Evolutionary conservation across 2,113 vertebrate genomes (phyloP).

Genomic region (Ceyx melanurus): DNA sequence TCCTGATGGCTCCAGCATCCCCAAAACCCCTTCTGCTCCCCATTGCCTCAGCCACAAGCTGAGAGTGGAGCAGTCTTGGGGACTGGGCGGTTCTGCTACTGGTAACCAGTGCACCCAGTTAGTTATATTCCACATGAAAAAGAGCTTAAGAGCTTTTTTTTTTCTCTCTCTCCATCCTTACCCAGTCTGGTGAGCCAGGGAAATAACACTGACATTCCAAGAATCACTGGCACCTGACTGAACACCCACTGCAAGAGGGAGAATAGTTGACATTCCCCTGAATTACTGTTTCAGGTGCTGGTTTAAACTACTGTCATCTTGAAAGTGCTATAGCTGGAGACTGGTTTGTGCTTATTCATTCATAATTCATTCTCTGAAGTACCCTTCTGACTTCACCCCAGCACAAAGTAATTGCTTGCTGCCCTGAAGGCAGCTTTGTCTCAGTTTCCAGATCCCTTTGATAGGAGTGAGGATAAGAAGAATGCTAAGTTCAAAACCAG

Average conservation of each 20-base stretch:
- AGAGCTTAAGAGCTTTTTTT: background rate
- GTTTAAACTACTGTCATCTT: background rate
- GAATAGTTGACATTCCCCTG: background rate
- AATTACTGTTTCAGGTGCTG: conserved; percentile 13
- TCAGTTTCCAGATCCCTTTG: background rate
- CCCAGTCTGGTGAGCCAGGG: background rate
- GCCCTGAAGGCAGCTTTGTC: conserved; percentile 15
- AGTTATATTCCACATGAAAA: background rate
- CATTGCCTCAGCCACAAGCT: background rate
- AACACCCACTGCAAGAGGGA: background rate
- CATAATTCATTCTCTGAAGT: background rate
- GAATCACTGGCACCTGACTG: background rate
- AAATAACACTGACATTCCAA: conserved; percentile 20
- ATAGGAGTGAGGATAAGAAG: background rate
- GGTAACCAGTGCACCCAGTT: background rate
- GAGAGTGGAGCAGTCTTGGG: background rate
- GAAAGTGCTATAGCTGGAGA: background rate
- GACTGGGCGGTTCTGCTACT: background rate
- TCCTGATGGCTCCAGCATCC: background rate
- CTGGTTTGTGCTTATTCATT: background rate
- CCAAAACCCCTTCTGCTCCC: background rate
- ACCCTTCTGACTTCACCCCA: background rate
- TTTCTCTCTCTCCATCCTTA: background rate
- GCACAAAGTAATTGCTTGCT: background rate
- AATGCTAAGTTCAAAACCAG: background rate